Base-by-base conservation (phyloP, 2,113 vertebrate species). In the Pelobates fuscus region DNA sequence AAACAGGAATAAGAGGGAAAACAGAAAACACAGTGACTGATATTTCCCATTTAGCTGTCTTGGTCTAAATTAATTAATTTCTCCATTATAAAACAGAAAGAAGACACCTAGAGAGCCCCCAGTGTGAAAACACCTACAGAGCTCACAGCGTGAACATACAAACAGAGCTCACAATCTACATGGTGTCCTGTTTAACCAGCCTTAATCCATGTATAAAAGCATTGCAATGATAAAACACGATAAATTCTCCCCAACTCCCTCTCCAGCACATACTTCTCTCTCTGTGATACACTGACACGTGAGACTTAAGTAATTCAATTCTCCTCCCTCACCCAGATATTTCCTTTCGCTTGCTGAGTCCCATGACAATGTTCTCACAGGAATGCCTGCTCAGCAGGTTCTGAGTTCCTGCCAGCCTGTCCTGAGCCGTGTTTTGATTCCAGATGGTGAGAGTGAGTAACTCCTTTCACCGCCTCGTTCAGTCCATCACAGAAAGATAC, bases 401-500 rank as follows among this genome's bases (percentile, higher is more conserved):
- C 71, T 29, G 24, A 20, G 49, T 27, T 67, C 20, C 25, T 30
- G 64, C 67, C 64, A 60, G 41, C 8, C 63, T 30, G 24, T 75
- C 25, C 63, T 67, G 26, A 5, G 5, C 57, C 5, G 25, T 30
- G 58, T 46, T 67, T 75, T 17, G 32, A 54, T 59, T 67, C 72
- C 72, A 76, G 72, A 76, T 76, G 72, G 72, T 29, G 18, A 10
- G 54, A n/a, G 54, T 52, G 37, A 20, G 25, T 20, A 25, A 25
- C 72, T 60, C 72, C 64, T 25, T 37, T n/a, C 17, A 44, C 60
- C 27, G 20, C 60, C 61, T 59, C 64, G 54, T 20, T 61, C 6
- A 32, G 72, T 49, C 72, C 72, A 76, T 67, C 54, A 60, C 26
- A n/a, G 43, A 41, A 67, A 46, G 72, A 76, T 44, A 11, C 18